These are phyloP conservation scores for Nowickia ferox DNA, from an alignment of 2,888 invertebrate genomes.

Conservation along the genomic window DNA sequence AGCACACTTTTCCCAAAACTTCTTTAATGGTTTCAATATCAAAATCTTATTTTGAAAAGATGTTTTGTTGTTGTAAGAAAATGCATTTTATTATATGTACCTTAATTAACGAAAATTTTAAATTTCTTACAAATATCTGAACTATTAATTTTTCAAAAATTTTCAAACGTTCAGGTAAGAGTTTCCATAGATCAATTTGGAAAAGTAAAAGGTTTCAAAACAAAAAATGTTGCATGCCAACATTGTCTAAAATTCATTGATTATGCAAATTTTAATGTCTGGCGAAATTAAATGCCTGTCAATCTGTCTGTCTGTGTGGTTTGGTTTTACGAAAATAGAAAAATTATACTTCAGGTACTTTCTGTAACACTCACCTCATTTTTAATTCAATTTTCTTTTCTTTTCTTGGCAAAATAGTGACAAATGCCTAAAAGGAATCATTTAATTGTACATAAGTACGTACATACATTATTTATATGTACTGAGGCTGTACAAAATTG, in stretches of 20 bases:
- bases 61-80: constrained; percentile 15
- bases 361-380: background rate
- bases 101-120: constrained; percentile 48
- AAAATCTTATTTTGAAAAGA: constrained; percentile 21
- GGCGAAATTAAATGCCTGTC: background rate
- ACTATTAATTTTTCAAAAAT: background rate
- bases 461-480: constrained; percentile 12
- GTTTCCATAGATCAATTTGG: background rate
- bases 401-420: constrained; percentile 13
- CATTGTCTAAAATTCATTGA: constrained; percentile 27
- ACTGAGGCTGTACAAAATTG: constrained; percentile 38
- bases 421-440: constrained; percentile 11
- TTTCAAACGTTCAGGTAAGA: constrained; percentile 22
- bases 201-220: background rate
- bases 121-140: background rate
- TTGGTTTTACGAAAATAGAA: constrained; percentile 6
- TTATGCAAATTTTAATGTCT: constrained; percentile 44
- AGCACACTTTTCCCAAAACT: background rate
- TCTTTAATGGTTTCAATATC: background rate
- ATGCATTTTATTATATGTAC: constrained; percentile 37
- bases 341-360: constrained; percentile 28
- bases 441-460: background rate
- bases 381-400: background rate
- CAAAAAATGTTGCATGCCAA: background rate
- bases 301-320: background rate